Percentiles rank a stretch among this genome's conserved stretches.
phyloP scores from a whole-genome alignment of 2,113 vertebrate genomes.

The Pleuronectes platessa region DNA sequence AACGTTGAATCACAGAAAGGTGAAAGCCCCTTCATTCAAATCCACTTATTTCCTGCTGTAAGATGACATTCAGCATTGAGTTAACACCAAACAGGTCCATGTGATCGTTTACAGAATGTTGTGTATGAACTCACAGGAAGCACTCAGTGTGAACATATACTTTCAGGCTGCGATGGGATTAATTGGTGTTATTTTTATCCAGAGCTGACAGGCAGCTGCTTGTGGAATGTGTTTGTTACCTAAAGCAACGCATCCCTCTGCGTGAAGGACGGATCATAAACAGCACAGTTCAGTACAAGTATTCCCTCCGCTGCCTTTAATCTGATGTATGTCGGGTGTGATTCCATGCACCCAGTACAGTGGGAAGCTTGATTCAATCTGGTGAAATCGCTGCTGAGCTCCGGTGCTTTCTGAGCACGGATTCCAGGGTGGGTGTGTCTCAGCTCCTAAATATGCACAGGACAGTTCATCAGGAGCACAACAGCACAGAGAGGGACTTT shows the following conservation, averaged over 20 bases:
- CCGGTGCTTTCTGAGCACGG: background rate
- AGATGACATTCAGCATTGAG: no score
- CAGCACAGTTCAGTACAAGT: background rate
- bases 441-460: background rate
- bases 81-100: no score
- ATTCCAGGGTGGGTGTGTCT: no score
- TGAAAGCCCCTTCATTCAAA: background rate
- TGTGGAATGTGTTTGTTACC: background rate
- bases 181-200: background rate
- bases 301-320: background rate
- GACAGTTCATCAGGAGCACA: background rate
- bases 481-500: background rate
- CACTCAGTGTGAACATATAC: background rate
- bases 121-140: background rate
- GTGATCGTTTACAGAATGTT: no score
- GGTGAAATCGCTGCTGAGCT: background rate
- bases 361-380: background rate
- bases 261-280: background rate
- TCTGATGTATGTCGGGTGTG: background rate
- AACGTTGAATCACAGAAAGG: background rate
- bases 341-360: background rate
- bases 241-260: background rate
- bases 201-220: background rate
- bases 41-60: background rate
- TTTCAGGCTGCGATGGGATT: background rate